Evolutionary conservation across 2,113 vertebrate genomes (phyloP), one percentile per base, ranked within the genome.

Genomic region (Corythornis cristatus): DNA sequence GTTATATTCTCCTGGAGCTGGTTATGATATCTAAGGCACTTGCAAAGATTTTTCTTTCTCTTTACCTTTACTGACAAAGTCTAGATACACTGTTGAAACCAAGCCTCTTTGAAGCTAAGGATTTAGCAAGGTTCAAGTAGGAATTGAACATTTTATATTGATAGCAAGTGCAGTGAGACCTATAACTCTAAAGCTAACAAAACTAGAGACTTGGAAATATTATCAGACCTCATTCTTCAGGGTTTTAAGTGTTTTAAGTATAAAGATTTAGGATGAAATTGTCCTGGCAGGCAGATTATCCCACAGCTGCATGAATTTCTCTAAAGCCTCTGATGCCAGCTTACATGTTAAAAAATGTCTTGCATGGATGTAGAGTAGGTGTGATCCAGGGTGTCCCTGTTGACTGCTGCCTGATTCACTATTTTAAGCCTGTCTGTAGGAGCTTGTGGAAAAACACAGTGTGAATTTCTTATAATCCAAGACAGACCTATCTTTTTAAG

Each of bases 211-310:
- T 89, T 94, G 89, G 88, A 94, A 96, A 89, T 77, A 73, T 42
- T 89, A 86, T 86, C 79, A 95, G 75, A 70, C 83, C 25, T 93
- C 91, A 79, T 94, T 95, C 88, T 94, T 91, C 31, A 74, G 75
- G 82, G 48, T 93, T 94, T 94, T 95, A 95, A 95, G 50, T 76
- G 58, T 87, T 78, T 78, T 78, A 85, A 92, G 42, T 75, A 53
- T 28, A 82, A 92, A 90, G 91, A 89, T 93, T 89, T 86, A 86
- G 60, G 67, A 85, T 86, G 72, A 96, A 96, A 88, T 96, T 73
- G 89, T 93, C 89, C 85, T 96, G 87, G 78, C 91, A 96, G 88
- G 75, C 67, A 94, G 93, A 93, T 94, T 85, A 89, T 88, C 83
- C 92, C 79, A 87, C 93, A 95, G 93, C 93, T 96, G 92, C 75